These are phyloP conservation scores for Hartigia nigra DNA, from an alignment of 2,888 invertebrate genomes.

Conservation along the genomic window DNA sequence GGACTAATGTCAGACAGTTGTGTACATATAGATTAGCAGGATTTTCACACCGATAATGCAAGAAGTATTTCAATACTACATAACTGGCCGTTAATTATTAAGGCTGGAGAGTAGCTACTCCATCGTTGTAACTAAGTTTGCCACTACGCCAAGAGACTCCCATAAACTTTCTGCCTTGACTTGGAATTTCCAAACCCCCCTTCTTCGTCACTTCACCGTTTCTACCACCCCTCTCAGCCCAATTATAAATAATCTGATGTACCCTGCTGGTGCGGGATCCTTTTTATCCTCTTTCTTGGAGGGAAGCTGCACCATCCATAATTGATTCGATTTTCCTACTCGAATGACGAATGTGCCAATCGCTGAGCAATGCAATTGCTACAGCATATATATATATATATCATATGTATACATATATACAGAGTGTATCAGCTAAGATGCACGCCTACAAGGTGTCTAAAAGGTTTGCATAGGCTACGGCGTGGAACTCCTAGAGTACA, in stretches of 20 bases:
- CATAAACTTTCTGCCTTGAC: background rate
- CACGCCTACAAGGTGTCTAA: too few species aligned
- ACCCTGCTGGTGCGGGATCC: background rate
- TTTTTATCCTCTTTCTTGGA: background rate
- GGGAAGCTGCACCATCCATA: background rate
- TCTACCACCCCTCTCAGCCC: background rate
- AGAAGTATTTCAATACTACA: background rate
- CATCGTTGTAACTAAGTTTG: background rate
- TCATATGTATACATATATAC: too few species aligned
- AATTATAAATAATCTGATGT: slow-evolving; percentile 4
- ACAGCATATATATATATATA: too few species aligned
- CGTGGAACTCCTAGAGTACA: too few species aligned
- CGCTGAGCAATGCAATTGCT: background rate
- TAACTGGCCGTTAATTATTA: background rate
- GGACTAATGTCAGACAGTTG: background rate
- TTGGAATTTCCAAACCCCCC: background rate
- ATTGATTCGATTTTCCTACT: background rate
- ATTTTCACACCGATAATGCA: background rate
- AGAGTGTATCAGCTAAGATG: too few species aligned
- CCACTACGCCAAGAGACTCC: background rate
- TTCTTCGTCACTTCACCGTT: background rate
- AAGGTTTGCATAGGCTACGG: too few species aligned
- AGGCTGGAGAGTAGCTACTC: background rate
- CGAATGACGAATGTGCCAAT: background rate
- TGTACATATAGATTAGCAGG: background rate